These are phyloP conservation scores for Loripinus fragilis DNA, from an alignment of 2,888 invertebrate species.

Conservation along the genomic window DNA sequence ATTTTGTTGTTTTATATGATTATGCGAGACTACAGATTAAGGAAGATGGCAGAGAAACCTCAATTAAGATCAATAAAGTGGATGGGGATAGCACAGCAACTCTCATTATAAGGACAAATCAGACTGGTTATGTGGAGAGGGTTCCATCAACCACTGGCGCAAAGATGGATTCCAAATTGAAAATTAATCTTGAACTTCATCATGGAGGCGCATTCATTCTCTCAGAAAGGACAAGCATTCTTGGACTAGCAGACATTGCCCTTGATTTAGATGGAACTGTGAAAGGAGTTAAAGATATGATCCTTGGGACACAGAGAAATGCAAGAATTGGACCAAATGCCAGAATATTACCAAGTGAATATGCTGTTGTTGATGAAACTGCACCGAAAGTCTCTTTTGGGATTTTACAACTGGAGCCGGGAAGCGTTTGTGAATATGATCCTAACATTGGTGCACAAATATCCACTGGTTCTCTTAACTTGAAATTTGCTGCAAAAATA, in stretches of 20 bases:
- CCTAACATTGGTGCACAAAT: conserved; percentile 69
- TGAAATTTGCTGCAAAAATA: conserved; percentile 67
- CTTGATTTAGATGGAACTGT: conserved; percentile 72
- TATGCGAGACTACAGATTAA: conserved; percentile 70
- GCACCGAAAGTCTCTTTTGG: conserved; percentile 67
- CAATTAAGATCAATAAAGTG: conserved; percentile 66
- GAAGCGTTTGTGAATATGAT: conserved; percentile 66
- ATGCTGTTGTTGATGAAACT: conserved; percentile 47
- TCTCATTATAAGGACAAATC: conserved; percentile 65
- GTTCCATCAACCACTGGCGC: conserved; percentile 29
- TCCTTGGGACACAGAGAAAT: conserved; percentile 62
- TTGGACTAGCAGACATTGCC: conserved; percentile 68
- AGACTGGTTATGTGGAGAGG: conserved; percentile 70
- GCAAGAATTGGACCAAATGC: conserved; percentile 72
- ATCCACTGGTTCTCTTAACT: conserved; percentile 60
- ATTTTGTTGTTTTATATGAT: conserved; percentile 65
- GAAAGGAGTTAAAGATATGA: conserved; percentile 67
- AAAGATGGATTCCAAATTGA: conserved; percentile 66
- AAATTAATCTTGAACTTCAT: conserved; percentile 72
- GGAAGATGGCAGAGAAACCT: conserved; percentile 57
- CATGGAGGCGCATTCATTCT: conserved; percentile 74
- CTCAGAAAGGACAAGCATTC: conserved; percentile 70
- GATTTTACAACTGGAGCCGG: conserved; percentile 71
- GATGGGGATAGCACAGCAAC: conserved; percentile 74
- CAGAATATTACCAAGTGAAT: conserved; percentile 64